A percentile compares a stretch with the other conserved stretches of the same genome.
Conservation (phyloP, 2,888 invertebrate genomes). For the Amblyjoppa fuscipennis region DNA sequence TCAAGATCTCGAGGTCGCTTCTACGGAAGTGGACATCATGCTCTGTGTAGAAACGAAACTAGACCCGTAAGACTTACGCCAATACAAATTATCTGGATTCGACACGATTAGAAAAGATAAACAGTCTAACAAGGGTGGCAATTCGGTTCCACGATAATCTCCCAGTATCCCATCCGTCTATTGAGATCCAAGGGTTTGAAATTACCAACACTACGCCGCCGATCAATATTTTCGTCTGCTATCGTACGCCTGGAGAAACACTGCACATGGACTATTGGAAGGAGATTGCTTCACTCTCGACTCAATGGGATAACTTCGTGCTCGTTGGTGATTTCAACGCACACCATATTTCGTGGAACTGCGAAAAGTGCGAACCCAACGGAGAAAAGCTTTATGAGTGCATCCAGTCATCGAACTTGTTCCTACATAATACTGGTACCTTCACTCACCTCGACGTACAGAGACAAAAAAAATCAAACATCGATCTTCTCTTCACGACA, state of each 20-base stretch:
- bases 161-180: conserved; percentile 12
- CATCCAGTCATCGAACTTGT: conserved; percentile 17
- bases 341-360: conserved; percentile 36
- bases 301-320: not conserved
- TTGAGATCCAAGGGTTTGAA: conserved; percentile 36
- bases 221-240: conserved; percentile 36
- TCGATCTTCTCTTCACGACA: conserved; percentile 39
- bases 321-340: too few relatives aligned
- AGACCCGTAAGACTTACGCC: too few relatives aligned
- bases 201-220: conserved; percentile 33
- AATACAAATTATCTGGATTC: too few relatives aligned
- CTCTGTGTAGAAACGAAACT: too few relatives aligned
- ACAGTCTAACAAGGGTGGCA: not conserved
- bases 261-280: conserved; percentile 30
- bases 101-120: too few relatives aligned
- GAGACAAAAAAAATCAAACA: conserved; percentile 49
- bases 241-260: conserved; percentile 24
- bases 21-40: too few relatives aligned
- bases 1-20: too few relatives aligned
- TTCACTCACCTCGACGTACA: conserved; percentile 35
- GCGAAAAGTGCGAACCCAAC: conserved; percentile 30
- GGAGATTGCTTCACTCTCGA: conserved; percentile 1
- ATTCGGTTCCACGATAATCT: not conserved
- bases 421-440: conserved; percentile 35
- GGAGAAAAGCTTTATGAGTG: conserved; percentile 32